phyloP scores from a whole-genome alignment of 2,113 vertebrate genomes.

The Vulpes ferrilata region DNA sequence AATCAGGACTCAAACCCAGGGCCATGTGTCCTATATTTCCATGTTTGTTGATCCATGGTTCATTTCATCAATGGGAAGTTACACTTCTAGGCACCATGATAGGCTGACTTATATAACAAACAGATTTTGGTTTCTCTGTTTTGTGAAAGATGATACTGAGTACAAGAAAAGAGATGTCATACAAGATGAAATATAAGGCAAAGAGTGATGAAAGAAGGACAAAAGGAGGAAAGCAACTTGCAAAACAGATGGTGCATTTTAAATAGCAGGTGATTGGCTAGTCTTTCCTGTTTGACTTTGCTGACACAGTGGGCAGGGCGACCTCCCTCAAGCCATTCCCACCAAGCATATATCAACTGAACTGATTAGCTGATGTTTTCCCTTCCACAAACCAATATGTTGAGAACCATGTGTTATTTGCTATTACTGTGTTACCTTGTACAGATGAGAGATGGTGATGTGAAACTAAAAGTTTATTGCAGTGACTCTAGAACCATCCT shows the following conservation, averaged over 20 bases:
- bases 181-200: neutral
- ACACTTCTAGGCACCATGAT: neutral
- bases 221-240: neutral
- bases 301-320: neutral
- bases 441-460: neutral
- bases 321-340: neutral
- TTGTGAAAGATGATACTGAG: neutral
- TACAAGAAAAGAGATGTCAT: neutral
- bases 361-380: neutral
- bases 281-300: neutral
- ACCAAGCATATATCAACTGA: neutral
- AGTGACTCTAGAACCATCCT: neutral
- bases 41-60: neutral
- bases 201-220: neutral
- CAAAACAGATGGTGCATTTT: neutral
- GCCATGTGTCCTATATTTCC: neutral
- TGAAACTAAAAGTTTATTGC: neutral
- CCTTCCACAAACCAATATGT: neutral
- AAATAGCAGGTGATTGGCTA: neutral
- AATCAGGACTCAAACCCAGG: neutral
- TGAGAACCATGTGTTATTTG: neutral
- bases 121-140: constrained; percentile 8
- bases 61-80: neutral
- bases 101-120: constrained; percentile 16
- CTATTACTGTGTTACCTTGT: constrained; percentile 41